Evolutionary conservation across 2,888 invertebrate genomes (phyloP).

Genomic region (Perithous albicinctus): DNA sequence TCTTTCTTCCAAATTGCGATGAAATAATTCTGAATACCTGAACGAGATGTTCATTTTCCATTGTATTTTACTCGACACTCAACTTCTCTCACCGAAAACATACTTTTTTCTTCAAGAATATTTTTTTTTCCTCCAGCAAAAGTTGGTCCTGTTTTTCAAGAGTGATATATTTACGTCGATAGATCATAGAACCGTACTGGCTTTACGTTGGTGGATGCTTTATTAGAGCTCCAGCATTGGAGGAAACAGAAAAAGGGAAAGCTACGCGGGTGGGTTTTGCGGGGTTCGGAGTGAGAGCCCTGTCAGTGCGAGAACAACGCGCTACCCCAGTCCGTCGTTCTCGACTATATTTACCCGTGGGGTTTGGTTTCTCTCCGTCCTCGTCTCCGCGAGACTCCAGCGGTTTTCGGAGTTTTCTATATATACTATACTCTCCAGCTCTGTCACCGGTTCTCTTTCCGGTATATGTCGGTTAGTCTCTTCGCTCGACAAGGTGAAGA

Average conservation of each 20-base stretch:
- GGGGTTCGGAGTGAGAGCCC: slow-evolving; percentile 62
- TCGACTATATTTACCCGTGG: slow-evolving; percentile 77
- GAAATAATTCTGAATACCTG: slow-evolving; percentile 63
- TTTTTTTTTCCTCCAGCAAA: slow-evolving; percentile 56
- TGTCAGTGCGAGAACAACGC: slow-evolving; percentile 74
- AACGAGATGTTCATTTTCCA: slow-evolving; percentile 15
- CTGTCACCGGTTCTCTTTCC: slow-evolving; percentile 39
- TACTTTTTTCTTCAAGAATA: slow-evolving; percentile 53
- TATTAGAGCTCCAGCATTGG: slow-evolving; percentile 76
- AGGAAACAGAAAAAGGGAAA: slow-evolving; percentile 41
- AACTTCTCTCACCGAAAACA: slow-evolving; percentile 5
- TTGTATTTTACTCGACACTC: neutral
- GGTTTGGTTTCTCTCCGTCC: slow-evolving; percentile 71
- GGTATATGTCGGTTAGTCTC: slow-evolving; percentile 69
- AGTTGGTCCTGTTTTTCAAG: slow-evolving; percentile 59
- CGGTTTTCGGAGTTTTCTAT: slow-evolving; percentile 56
- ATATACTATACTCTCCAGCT: slow-evolving; percentile 54
- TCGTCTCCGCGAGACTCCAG: slow-evolving; percentile 23
- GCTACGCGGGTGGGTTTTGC: slow-evolving; percentile 52
- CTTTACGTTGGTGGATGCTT: slow-evolving; percentile 74
- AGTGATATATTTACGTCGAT: slow-evolving; percentile 72
- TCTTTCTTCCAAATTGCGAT: slow-evolving; percentile 37
- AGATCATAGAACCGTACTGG: slow-evolving; percentile 73
- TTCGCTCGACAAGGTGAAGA: slow-evolving; percentile 56
- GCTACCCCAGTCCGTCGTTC: slow-evolving; percentile 54